These are phyloP conservation scores for Drosophila sturtevanti DNA, from an alignment of 1,140 invertebrate genomes.

Conservation along the genomic window DNA sequence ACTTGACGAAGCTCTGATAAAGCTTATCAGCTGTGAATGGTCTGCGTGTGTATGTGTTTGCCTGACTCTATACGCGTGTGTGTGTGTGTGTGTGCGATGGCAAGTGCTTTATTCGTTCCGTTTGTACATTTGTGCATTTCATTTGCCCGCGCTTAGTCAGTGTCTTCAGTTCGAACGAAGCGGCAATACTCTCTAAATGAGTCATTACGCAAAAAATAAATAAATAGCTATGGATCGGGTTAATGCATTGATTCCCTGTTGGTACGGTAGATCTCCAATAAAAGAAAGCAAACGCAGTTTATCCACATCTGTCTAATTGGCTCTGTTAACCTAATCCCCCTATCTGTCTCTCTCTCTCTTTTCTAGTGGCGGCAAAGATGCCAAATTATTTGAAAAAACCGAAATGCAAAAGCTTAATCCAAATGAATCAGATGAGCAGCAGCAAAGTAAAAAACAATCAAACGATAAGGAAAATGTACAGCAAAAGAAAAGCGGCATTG, in stretches of 20 bases:
- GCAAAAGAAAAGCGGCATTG: constrained; percentile 47
- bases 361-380: constrained; percentile 71
- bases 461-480: constrained; percentile 55
- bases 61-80: constrained; percentile 7
- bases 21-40: constrained; percentile 1
- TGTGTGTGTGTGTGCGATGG: constrained; percentile 5
- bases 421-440: constrained; percentile 20
- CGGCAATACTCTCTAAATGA: constrained; percentile 45
- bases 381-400: constrained; percentile 63
- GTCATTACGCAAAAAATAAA: constrained; percentile 38
- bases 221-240: constrained; percentile 52
- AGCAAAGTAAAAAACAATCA: constrained; percentile 11
- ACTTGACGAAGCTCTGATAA: constrained; percentile 9
- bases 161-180: constrained; percentile 37
- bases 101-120: constrained; percentile 10
- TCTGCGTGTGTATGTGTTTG: constrained; percentile 2
- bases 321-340: neutral
- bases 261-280: constrained; percentile 34
- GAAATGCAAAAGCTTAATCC: constrained; percentile 64
- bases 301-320: no score
- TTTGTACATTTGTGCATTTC: constrained; percentile 38
- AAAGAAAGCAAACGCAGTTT: no score
- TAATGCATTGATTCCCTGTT: constrained; percentile 68
- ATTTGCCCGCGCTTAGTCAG: constrained; percentile 53
- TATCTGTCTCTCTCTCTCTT: neutral